These are phyloP conservation scores for Apantesis nais DNA, from an alignment of 2,888 invertebrate genomes.

Conservation along the genomic window DNA sequence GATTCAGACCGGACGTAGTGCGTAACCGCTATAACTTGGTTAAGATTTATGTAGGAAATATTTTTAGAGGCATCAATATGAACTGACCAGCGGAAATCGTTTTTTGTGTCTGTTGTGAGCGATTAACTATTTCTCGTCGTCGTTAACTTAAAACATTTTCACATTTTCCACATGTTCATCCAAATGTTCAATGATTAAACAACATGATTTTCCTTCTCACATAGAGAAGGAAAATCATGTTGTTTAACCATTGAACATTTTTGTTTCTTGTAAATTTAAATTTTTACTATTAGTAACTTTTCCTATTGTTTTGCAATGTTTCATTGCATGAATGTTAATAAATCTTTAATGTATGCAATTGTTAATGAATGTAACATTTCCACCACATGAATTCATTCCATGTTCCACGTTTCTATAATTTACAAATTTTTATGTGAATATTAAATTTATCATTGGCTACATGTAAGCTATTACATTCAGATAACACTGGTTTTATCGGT, in stretches of 20 bases:
- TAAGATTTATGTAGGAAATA: neutral
- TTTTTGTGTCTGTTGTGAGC: neutral
- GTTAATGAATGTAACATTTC: neutral
- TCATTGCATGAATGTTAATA: neutral
- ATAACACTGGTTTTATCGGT: constrained; percentile 57
- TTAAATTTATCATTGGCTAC: constrained; percentile 42
- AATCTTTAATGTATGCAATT: neutral
- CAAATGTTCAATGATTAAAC: neutral
- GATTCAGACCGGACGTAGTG: too few species aligned
- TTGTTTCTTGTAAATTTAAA: neutral
- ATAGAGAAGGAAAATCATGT: neutral
- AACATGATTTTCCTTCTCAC: neutral
- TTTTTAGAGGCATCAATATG: neutral
- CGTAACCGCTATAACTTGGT: constrained; percentile 2
- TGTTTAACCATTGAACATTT: neutral
- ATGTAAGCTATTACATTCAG: constrained; percentile 45
- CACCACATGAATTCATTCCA: constrained; percentile 12
- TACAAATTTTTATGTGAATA: constrained; percentile 40
- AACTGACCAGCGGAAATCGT: neutral
- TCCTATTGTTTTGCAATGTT: neutral
- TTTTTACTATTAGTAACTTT: neutral
- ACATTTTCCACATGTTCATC: too few species aligned
- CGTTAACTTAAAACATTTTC: neutral
- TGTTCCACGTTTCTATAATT: constrained; percentile 33
- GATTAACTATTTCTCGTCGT: neutral